Evolutionary conservation across 53 echinoderm and acorn worm genomes (phyloP).

Genomic region (Crossaster papposus): DNA sequence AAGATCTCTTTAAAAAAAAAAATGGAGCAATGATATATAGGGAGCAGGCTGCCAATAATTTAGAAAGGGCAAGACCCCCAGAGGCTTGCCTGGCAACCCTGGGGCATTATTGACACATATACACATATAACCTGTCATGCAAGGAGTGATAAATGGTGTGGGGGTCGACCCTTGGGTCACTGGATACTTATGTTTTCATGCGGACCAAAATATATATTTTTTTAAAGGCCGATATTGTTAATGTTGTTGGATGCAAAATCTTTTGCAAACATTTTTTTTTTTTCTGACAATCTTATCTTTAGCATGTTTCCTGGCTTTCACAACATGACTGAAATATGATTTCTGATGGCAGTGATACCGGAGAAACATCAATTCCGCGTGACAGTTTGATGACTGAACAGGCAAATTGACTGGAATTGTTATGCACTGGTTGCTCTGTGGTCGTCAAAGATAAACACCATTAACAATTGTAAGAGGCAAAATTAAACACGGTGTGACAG

Average conservation of each 20-base stretch:
- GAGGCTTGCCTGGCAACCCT: conserved; percentile 23
- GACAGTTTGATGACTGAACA: neutral
- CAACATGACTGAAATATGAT: neutral
- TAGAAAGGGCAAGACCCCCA: neutral
- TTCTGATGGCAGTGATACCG: neutral
- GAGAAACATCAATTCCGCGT: neutral
- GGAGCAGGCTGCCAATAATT: conserved; percentile 37
- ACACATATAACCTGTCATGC: conserved; percentile 51
- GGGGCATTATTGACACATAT: conserved; percentile 43
- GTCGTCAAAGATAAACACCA: neutral
- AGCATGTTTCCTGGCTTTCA: neutral
- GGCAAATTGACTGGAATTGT: neutral
- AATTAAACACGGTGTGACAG: no score
- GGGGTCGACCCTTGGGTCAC: conserved; percentile 51
- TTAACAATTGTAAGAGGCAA: no score
- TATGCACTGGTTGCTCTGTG: neutral
- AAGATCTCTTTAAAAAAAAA: neutral
- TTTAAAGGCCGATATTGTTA: conserved; percentile 13
- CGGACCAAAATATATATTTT: neutral
- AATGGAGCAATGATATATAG: conserved; percentile 4
- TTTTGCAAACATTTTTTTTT: neutral
- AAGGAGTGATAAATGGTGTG: conserved; percentile 52
- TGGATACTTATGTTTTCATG: conserved; percentile 58
- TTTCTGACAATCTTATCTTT: neutral
- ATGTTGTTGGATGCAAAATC: neutral